Percentiles rank a stretch among this genome's conserved stretches.
Conservation (phyloP, 2,113 vertebrate genomes). For the Rostratula benghalensis region DNA sequence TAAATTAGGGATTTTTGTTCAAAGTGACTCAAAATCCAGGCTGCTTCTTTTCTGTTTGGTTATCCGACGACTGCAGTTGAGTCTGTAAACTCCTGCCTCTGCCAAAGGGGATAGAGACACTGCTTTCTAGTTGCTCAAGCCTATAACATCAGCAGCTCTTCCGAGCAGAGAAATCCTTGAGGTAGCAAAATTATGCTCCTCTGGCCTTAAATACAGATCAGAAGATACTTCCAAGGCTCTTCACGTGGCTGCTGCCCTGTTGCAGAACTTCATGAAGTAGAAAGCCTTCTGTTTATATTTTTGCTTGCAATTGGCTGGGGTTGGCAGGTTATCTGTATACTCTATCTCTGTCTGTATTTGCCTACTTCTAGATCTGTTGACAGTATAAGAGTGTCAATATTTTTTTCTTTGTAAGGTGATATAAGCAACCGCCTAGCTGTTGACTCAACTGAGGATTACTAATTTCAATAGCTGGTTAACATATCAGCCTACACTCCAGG, state of each 20-base stretch:
- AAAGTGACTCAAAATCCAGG: background rate
- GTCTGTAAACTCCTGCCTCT: background rate
- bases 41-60: background rate
- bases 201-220: background rate
- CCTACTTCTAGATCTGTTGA: constrained; percentile 55
- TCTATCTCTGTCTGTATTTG: constrained; percentile 63
- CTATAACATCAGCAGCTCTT: background rate
- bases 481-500: constrained; percentile 15
- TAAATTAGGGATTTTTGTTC: background rate
- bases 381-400: constrained; percentile 56
- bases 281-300: constrained; percentile 42
- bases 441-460: constrained; percentile 64
- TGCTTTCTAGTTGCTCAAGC: background rate
- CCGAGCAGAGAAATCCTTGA: background rate
- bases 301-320: background rate
- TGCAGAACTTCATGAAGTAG: background rate
- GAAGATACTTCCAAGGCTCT: background rate
- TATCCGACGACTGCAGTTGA: background rate
- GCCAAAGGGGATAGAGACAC: background rate
- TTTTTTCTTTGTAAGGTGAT: constrained; percentile 59
- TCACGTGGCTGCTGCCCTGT: background rate
- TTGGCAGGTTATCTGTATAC: constrained; percentile 45
- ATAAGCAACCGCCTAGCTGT: constrained; percentile 47
- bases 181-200: background rate
- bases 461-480: constrained; percentile 61